Conservation (phyloP, 2,888 invertebrate species). For the Argyresthia goedartella region DNA sequence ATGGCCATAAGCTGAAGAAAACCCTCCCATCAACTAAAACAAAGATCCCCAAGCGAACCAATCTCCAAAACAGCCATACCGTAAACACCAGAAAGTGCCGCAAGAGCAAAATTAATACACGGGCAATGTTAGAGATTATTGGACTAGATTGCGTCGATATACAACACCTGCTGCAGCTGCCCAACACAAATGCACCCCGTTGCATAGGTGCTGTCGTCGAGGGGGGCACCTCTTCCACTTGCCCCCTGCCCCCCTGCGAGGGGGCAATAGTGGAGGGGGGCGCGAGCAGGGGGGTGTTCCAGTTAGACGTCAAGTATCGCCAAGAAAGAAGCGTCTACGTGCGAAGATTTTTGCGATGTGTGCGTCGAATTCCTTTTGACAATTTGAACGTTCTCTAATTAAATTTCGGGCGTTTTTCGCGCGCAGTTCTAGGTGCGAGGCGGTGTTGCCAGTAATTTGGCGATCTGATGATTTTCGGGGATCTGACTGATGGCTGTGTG, state of each 20-base stretch:
- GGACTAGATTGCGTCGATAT: conserved; percentile 8
- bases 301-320: conserved; percentile 10
- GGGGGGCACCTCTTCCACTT: conserved; percentile 6
- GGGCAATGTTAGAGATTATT: conserved; percentile 5
- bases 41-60: neutral
- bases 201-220: conserved; percentile 9
- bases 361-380: conserved; percentile 3
- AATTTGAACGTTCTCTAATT: conserved; percentile 2
- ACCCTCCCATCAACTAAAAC: neutral
- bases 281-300: conserved; percentile 5
- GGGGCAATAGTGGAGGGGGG: conserved; percentile 7
- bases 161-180: conserved; percentile 7
- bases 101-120: neutral
- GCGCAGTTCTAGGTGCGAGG: neutral
- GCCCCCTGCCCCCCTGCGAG: conserved; percentile 3
- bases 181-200: conserved; percentile 8
- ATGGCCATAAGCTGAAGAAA: neutral
- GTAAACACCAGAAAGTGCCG: neutral
- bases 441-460: neutral
- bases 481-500: neutral
- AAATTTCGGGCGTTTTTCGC: conserved; percentile 1
- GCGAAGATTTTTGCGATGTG: conserved; percentile 6
- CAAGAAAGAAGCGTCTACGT: conserved; percentile 7
- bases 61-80: neutral
- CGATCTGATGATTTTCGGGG: neutral